These are phyloP conservation scores for Chrysina gloriosa DNA, from an alignment of 2,888 invertebrate genomes.

Conservation along the genomic window DNA sequence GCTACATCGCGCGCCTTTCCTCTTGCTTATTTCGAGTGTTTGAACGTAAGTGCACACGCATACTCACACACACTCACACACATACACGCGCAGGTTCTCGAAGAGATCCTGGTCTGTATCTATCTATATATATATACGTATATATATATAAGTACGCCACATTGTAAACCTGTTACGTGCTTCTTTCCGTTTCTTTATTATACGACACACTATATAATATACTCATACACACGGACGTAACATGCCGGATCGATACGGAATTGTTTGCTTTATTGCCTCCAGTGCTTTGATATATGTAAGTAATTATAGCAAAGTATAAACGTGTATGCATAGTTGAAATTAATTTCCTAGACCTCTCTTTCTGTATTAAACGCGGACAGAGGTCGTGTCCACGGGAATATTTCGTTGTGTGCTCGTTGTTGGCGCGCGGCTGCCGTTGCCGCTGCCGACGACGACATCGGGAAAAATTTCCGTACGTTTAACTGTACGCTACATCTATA, in stretches of 20 bases:
- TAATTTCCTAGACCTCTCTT: slow-evolving; percentile 15
- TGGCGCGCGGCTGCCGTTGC: neutral
- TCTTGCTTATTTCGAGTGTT: too few species aligned
- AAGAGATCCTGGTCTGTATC: neutral
- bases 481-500: neutral
- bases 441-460: neutral
- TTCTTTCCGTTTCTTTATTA: neutral
- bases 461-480: neutral
- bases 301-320: slow-evolving; percentile 37
- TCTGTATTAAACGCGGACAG: slow-evolving; percentile 11
- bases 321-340: slow-evolving; percentile 24
- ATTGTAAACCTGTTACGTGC: slow-evolving; percentile 7
- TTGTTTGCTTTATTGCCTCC: slow-evolving; percentile 36
- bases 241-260: slow-evolving; percentile 25
- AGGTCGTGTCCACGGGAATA: slow-evolving; percentile 12
- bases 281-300: slow-evolving; percentile 37
- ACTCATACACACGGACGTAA: neutral
- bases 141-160: neutral
- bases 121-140: neutral
- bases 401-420: slow-evolving; percentile 1
- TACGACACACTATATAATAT: neutral
- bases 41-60: too few species aligned
- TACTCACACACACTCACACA: too few species aligned
- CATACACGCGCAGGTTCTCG: neutral
- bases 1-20: too few species aligned